Percentiles rank a stretch among this genome's conserved stretches.
Conservation (phyloP, 2,113 vertebrate species). For the Ictalurus punctatus region DNA sequence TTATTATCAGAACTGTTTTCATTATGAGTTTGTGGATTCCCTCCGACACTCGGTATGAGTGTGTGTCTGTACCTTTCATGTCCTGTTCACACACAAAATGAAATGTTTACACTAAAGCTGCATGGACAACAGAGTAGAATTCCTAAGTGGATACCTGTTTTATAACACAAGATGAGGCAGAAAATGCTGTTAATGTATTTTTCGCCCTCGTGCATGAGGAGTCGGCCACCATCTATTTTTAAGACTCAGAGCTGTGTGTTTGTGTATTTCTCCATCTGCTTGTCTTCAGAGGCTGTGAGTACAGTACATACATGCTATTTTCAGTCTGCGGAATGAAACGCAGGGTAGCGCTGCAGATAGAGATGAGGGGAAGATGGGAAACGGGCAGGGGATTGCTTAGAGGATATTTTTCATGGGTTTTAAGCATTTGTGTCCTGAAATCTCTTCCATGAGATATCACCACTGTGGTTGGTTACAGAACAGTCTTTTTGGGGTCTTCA, state of each 20-base stretch:
- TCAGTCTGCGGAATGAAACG: conserved; percentile 54
- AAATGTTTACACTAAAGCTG: conserved; percentile 14
- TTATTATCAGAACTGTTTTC: conserved; percentile 63
- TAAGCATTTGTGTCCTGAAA: conserved; percentile 28
- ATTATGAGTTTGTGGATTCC: conserved; percentile 26
- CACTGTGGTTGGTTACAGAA: conserved; percentile 1
- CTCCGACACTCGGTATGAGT: conserved; percentile 4
- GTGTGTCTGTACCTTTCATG: conserved; percentile 36
- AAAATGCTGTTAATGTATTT: conserved; percentile 55
- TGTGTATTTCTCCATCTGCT: conserved; percentile 63
- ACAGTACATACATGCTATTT: conserved; percentile 51
- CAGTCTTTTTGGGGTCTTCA: background rate
- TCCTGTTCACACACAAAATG: conserved; percentile 39
- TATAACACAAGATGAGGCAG: conserved; percentile 33
- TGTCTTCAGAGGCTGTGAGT: conserved; percentile 35
- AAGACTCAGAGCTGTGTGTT: conserved; percentile 56
- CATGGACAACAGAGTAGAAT: conserved; percentile 39
- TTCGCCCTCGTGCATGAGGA: conserved; percentile 25
- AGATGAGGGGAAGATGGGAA: conserved; percentile 6
- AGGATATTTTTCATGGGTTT: conserved; percentile 5
- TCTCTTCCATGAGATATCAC: conserved; percentile 19
- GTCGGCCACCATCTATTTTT: conserved; percentile 32
- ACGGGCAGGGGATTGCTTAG: conserved; percentile 5
- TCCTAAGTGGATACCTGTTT: conserved; percentile 41
- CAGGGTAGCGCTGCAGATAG: background rate